Evolutionary conservation across 1,140 invertebrate genomes (phyloP), one percentile per base, ranked within the genome.

Genomic region (Colletes latitarsis): DNA sequence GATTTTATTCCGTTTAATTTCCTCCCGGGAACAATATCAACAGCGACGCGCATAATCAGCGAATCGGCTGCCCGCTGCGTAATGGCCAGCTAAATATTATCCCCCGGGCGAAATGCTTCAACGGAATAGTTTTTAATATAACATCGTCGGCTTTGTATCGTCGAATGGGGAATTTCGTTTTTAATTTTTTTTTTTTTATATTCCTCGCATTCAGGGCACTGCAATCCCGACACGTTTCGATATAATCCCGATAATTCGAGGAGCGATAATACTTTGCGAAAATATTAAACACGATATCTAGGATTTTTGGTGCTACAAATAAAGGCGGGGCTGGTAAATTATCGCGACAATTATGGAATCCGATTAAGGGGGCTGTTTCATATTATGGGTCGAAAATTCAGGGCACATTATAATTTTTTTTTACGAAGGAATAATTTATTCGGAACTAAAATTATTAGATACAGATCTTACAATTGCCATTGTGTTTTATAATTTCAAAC

Each of bases 1-100:
- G 41, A 39, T 79, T 79, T 73, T 79, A 73, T 79, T 79, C 72
- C 77, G 62, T 79, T 79, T 79, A 79, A 79, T 79, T 73, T 73
- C 77, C 77, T 73, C 77, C 15, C 39, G 70, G 77, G 77, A 46
- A 79, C 60, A 64, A 79, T 79, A 79, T 79, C 70, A 64, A 73
- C 21, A 17, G 70, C 70, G 60, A 57, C 12, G 60, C 49, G 77
- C 52, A 79, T 79, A 79, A 79, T 79, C 77, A 49, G 77, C 39
- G 19, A 49, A 73, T 79, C 41, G 74, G 15, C 53, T 21, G 53
- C 5, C 17, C 53, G 53, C 53, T 15, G 10, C 60, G 49, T 62
- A 71, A 79, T 66, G 30, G 19, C 17, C 49, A 64, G 73, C 70
- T 79, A 79, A 79, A 79, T 73, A 72, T 66, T 57, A 79, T 79